Conservation (phyloP, 2,888 invertebrate species). For the Keiferia lycopersicella region DNA sequence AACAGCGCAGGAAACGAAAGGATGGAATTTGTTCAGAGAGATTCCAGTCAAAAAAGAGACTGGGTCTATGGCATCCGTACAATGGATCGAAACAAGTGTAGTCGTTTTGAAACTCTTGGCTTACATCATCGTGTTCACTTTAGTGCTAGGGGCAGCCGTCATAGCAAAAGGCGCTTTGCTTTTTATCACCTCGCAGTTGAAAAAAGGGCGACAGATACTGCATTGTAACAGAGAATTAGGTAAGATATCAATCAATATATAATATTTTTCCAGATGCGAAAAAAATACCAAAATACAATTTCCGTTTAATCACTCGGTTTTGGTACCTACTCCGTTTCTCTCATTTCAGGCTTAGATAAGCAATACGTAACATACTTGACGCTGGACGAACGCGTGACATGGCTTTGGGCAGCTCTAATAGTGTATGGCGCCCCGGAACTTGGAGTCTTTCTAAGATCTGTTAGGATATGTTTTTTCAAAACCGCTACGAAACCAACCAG, state of each 20-base stretch:
- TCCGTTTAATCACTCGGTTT: too few relatives aligned
- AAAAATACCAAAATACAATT: too few relatives aligned
- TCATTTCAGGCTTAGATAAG: conserved; percentile 78
- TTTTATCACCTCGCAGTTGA: conserved; percentile 87
- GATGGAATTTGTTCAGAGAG: conserved; percentile 92
- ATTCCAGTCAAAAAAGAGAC: conserved; percentile 84
- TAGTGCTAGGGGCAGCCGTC: conserved; percentile 85
- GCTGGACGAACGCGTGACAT: conserved; percentile 84
- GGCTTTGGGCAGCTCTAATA: conserved; percentile 91
- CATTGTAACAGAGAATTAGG: conserved; percentile 82
- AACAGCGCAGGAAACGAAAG: conserved; percentile 79
- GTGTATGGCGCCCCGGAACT: conserved; percentile 89
- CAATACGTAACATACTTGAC: conserved; percentile 83
- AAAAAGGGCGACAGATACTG: conserved; percentile 73
- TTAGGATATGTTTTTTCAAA: conserved; percentile 88
- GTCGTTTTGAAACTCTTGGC: conserved; percentile 85
- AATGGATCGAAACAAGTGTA: conserved; percentile 82
- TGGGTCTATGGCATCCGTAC: conserved; percentile 84
- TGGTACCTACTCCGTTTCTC: background rate
- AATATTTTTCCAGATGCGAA: background rate
- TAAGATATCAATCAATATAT: conserved; percentile 43
- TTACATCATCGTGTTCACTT: conserved; percentile 84
- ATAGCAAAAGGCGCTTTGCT: conserved; percentile 87
- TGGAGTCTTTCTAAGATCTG: conserved; percentile 85
- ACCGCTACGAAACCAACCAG: conserved; percentile 80